Evolutionary conservation across 2,797 vertebrate genomes (phyloP).

Genomic region (Phalanger gymnotis): DNA sequence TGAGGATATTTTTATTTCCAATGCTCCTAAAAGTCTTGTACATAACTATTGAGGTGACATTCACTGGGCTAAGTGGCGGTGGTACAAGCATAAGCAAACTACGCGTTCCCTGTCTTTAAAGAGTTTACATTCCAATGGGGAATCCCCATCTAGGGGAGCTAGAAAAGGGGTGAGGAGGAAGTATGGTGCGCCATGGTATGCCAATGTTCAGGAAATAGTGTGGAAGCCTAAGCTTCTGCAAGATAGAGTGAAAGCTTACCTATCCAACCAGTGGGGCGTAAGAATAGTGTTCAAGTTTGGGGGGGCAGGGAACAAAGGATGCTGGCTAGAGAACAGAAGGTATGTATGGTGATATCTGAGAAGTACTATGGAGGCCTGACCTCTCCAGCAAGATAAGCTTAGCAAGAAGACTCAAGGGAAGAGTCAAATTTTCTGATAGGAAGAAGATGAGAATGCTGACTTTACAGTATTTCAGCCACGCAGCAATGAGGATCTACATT

Average conservation of each 20-base stretch:
- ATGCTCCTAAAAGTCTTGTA: neutral
- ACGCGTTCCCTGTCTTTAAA: neutral
- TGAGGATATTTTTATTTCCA: neutral
- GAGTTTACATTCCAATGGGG: neutral
- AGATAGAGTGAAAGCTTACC: neutral
- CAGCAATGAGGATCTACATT: neutral
- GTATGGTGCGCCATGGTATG: neutral
- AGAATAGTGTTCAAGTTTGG: neutral
- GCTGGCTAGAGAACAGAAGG: neutral
- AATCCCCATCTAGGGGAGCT: neutral
- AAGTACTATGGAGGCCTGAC: neutral
- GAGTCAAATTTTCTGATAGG: neutral
- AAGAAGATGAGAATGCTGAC: no score
- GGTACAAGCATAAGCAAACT: neutral
- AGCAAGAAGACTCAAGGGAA: neutral
- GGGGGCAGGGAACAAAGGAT: neutral
- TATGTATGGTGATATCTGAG: neutral
- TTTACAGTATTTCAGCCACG: no score
- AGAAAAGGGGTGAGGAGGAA: neutral
- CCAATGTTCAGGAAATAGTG: neutral
- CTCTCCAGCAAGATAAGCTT: neutral
- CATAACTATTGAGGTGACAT: neutral
- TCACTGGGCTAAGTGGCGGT: neutral
- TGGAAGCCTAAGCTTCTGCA: neutral
- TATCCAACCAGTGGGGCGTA: neutral